Conservation (phyloP, 2,113 vertebrate species). For the Saiga tatarica region DNA sequence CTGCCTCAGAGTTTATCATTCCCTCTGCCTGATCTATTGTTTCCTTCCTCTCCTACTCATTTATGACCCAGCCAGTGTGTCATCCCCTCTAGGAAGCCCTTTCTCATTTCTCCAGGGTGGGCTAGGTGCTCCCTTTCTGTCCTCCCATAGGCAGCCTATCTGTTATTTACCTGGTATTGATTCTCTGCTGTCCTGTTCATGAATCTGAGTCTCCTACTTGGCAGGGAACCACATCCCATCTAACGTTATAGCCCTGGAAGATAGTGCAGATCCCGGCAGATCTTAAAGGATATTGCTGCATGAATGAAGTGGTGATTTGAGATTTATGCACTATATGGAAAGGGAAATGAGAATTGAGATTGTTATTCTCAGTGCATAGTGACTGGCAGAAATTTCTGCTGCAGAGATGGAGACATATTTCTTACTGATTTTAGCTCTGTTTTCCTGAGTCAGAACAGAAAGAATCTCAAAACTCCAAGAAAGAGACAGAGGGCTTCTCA, state of each 20-base stretch:
- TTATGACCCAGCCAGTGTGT: neutral
- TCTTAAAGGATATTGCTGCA: neutral
- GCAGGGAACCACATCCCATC: neutral
- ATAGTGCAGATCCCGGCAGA: neutral
- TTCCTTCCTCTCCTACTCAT: neutral
- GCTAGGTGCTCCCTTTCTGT: neutral
- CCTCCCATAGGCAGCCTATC: neutral
- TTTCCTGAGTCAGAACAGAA: neutral
- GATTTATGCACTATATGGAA: neutral
- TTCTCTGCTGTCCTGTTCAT: neutral
- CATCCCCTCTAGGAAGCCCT: neutral
- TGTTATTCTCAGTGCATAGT: neutral
- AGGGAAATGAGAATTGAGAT: neutral
- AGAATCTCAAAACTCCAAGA: neutral
- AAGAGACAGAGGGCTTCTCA: neutral
- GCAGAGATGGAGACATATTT: neutral
- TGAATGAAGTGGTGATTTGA: neutral
- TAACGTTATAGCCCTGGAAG: neutral
- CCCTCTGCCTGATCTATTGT: neutral
- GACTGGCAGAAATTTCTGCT: neutral
- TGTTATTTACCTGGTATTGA: neutral
- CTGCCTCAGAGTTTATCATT: neutral
- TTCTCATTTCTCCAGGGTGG: neutral
- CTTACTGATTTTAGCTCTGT: neutral
- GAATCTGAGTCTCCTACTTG: neutral